phyloP scores from a whole-genome alignment of 2,797 vertebrate species.

The Amblyraja radiata region DNA sequence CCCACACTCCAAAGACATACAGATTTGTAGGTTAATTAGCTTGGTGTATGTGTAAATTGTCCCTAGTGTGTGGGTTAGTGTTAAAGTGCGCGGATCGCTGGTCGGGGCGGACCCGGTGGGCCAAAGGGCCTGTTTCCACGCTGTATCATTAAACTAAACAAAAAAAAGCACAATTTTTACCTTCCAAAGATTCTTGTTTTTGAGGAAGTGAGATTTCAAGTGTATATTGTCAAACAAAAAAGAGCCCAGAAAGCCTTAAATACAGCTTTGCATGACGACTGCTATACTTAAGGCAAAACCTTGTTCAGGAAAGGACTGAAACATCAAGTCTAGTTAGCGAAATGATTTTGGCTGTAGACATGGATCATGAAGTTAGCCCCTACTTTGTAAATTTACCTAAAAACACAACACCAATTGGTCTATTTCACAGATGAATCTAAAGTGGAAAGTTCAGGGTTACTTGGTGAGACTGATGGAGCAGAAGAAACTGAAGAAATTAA shows the following conservation, averaged over 20 bases:
- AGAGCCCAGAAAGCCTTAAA: neutral
- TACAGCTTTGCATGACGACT: neutral
- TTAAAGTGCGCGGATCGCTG: too few species aligned
- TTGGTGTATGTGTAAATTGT: too few species aligned
- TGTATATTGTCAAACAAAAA: neutral
- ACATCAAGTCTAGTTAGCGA: too few species aligned
- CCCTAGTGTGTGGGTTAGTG: too few species aligned
- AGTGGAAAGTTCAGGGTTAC: neutral
- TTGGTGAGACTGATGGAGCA: neutral
- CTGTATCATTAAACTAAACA: too few species aligned
- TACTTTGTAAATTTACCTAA: neutral
- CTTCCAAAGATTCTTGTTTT: neutral
- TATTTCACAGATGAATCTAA: neutral
- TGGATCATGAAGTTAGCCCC: neutral
- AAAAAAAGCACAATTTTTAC: neutral
- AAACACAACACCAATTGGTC: neutral
- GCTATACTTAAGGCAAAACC: neutral
- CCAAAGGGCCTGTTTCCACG: too few species aligned
- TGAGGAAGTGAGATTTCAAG: neutral
- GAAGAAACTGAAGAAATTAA: neutral
- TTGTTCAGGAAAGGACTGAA: neutral
- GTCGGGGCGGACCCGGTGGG: too few species aligned
- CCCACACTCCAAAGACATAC: too few species aligned
- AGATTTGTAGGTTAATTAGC: too few species aligned
- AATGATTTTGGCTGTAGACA: neutral